Evolutionary conservation across 2,113 vertebrate genomes (phyloP).

Genomic region (Sturnira hondurensis): DNA sequence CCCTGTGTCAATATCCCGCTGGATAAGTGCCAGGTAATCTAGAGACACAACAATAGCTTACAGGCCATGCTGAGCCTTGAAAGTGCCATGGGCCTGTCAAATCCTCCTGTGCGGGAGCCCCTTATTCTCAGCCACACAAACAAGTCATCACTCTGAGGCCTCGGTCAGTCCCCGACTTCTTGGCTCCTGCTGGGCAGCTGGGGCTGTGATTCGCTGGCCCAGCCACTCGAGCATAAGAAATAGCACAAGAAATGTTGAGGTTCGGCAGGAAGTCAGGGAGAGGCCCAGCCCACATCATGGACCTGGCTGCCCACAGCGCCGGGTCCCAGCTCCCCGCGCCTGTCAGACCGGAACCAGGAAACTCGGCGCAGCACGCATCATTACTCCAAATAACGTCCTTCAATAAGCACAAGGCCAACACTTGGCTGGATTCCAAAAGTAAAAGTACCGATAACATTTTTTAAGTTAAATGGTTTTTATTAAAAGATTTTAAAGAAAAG

Average conservation of each 20-base stretch:
- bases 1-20: background rate
- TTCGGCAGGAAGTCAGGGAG: background rate
- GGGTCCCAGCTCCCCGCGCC: background rate
- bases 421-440: accelerated
- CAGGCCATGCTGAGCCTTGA: background rate
- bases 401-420: background rate
- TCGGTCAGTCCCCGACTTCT: background rate
- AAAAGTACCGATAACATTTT: accelerated
- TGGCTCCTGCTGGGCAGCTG: background rate
- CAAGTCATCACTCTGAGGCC: background rate
- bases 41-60: background rate
- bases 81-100: background rate
- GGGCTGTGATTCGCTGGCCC: background rate
- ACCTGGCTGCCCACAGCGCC: background rate
- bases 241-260: background rate
- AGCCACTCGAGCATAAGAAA: background rate
- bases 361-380: background rate
- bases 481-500: background rate
- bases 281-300: background rate
- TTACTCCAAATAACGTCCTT: background rate
- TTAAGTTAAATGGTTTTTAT: background rate
- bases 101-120: background rate
- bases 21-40: background rate
- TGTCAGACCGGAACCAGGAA: background rate
- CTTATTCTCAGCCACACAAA: background rate